Conservation (phyloP, 2,888 invertebrate species). For the Stenolophus ochropezus region DNA sequence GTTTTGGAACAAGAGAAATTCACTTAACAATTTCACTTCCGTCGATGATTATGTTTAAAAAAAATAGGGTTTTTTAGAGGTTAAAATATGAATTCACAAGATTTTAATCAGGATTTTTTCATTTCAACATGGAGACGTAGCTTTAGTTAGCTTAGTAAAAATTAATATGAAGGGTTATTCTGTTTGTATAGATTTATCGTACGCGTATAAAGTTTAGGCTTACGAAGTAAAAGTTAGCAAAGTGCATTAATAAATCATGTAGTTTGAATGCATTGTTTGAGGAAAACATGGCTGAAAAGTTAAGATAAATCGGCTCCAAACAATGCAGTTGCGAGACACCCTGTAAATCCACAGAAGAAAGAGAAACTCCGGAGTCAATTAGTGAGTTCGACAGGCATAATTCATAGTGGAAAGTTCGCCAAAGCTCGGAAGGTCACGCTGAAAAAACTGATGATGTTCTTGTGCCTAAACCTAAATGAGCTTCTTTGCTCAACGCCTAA, state of each 20-base stretch:
- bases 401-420: constrained; percentile 27
- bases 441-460: constrained; percentile 18
- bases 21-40: too few species aligned
- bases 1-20: too few species aligned
- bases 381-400: constrained; percentile 40
- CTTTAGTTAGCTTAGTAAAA: neutral
- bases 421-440: neutral
- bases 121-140: too few species aligned
- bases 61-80: too few species aligned
- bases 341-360: constrained; percentile 18
- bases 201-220: too few species aligned
- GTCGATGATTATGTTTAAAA: too few species aligned
- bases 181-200: neutral
- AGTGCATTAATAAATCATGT: constrained; percentile 39
- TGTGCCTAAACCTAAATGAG: constrained; percentile 18
- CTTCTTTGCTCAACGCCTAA: constrained; percentile 20
- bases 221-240: constrained; percentile 18
- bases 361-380: constrained; percentile 12
- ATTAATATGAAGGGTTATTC: neutral
- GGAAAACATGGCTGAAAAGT: constrained; percentile 11
- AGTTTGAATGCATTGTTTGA: constrained; percentile 34
- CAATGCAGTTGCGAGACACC: neutral
- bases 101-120: too few species aligned
- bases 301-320: constrained; percentile 22
- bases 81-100: too few species aligned